Evolutionary conservation across 23 tunicate species (phyloP), one percentile per base, ranked within the genome.

Genomic region (Halocynthia aurantium): DNA sequence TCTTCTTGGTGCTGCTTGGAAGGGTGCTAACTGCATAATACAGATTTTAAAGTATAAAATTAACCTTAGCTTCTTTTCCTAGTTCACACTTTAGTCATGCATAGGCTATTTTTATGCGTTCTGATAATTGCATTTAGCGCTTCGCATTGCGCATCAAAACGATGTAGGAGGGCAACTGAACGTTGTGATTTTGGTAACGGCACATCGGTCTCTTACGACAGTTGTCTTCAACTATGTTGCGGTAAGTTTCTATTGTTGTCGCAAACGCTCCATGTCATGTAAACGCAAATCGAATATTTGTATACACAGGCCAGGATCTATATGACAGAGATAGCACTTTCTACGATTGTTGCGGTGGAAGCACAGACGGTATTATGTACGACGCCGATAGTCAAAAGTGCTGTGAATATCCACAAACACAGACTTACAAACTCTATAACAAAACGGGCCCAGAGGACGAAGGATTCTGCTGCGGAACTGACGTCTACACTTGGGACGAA

Each of bases 391-490:
- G 64, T 13, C 60, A 74, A 54, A 74, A 54, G 5, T 74, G 78
- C 21, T 74, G 78, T 54, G 62, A 52, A 53, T 74, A 64, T 62
- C 49, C 78, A 54, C 78, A 62, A 7, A 74, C 78, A 5, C 78
- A 54, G 13, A 64, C 55, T 49, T 74, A 51, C 57, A 49, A 22
- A 51, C 17, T 74, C 8, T 54, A 74, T 64, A 74, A 74, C 21
- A 55, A 64, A 54, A 74, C 78, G 13, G 78, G 56, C 49, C 64
- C 56, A 10, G 11, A 56, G 5, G 22, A 19, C 64, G 17, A 58
- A 17, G 64, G n/a, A 58, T 13, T 58, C n/a, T 86, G 92, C 58
- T 86, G 92, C 52, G 92, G 92, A 53, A 65, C 77, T 55, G 77
- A 81, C 8, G 6, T 86, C 13, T 75, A 73, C 61, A 40, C 57